Evolutionary conservation across 2,888 invertebrate genomes (phyloP), one percentile per base, ranked within the genome.

Genomic region (Harmothoe impar): DNA sequence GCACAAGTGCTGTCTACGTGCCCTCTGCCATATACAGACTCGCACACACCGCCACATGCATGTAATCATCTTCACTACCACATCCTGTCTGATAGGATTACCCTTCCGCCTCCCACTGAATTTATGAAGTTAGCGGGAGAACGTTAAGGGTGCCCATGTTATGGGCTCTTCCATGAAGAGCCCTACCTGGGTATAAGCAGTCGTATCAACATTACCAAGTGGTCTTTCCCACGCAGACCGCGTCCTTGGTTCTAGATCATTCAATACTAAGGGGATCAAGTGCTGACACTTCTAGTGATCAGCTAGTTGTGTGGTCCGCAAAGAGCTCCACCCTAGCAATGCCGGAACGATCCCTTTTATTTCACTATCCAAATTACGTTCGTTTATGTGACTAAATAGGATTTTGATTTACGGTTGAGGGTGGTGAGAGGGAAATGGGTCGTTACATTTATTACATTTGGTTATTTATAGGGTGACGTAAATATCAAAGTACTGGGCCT

Each of bases 261-360:
- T 72, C 72, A 72, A 72, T 72, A 29, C 72, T 72, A 72, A 72
- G 72, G 72, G 29, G 72, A 72, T 72, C 72, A 72, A 25, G 72
- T 15, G 25, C n/a, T 29, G 72, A 72, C 72, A 72, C 72, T 31
- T 72, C 72, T 72, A 23, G 29, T 25, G 29, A 72, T 15, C 72
- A 72, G 72, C 72, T 25, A 72, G 20, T 72, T 72, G 72, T 72
- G 72, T 72, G 72, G 72, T 15, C 72, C 25, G 25, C 15, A 72
- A 5, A 5, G 5, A n/a, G 29, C 15, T 23, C 29, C 72, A 23
- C 25, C 15, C 15, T 5, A n/a, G 72, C 31, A 15, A 15, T 25
- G 72, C 15, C 72, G 25, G 72, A 72, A 72, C 25, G 72, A 72
- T 72, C 72, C 15, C 15, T 72, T n/a, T 72, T n/a, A 72, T 72